Evolutionary conservation across 2,797 vertebrate genomes (phyloP), one percentile per base, ranked within the genome.

Genomic region (Knipowitschia caucasica): DNA sequence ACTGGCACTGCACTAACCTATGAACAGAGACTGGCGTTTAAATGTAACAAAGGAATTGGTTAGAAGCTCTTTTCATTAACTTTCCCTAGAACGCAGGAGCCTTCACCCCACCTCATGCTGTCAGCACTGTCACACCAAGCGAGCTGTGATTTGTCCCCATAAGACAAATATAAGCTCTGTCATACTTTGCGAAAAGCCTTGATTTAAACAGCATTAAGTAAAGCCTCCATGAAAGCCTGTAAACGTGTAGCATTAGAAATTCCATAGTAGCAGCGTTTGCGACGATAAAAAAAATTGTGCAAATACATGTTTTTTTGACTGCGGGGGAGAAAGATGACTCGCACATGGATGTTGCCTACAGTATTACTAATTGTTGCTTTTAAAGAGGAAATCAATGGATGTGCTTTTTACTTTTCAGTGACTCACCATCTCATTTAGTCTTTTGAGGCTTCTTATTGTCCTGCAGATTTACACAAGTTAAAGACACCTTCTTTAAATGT

Each of bases 251-350:
- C 44, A 36, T 46, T n/a, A 55, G 56, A 67, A 70, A 73, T 62
- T 53, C 51, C 53, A 71, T 27, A 20, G n/a, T 43, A 56, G 21
- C 15, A 0, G 5, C 47, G 60, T 36, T 59, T 50, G n/a, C 29
- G 30, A 3, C 50, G 47, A 24, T 67, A 56, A 69, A 77, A 69
- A 77, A 58, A 64, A 53, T 44, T 54, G 53, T 21, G 66, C 75
- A 47, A 65, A 80, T 71, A 73, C 77, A 69, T 49, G 61, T 70
- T 62, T 63, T 62, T 53, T 54, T 51, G 71, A 59, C 69, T 39
- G 63, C 67, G 56, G 50, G 70, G 59, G 69, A 79, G 76, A 65
- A 3, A 43, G 21, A 43, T 24, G 4, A 42, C n/a, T n/a, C n/a
- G n/a, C n/a, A 12, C 10, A 2, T 14, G 11, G 24, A 7, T 43